A percentile compares a stretch with the other conserved stretches of the same genome.
Evolutionary conservation across 2,113 vertebrate genomes (phyloP).

Genomic region (Catharus bicknelli): DNA sequence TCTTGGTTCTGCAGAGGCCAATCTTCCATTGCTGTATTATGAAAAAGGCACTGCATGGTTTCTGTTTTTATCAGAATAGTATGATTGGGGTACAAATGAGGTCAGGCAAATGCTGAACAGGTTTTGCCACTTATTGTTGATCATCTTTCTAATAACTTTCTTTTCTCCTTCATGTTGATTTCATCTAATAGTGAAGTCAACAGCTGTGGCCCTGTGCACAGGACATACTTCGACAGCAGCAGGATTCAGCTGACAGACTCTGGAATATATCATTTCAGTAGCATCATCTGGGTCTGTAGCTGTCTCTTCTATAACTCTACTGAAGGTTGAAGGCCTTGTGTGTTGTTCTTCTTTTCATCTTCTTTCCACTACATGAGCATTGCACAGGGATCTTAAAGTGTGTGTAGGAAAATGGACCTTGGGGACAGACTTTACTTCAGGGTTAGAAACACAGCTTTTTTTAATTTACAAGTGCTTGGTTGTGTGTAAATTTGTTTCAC

Average conservation of each 20-base stretch:
- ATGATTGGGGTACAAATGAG: not conserved
- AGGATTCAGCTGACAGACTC: slow-evolving; percentile 21
- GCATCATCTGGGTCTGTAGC: not conserved
- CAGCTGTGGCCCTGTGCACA: not conserved
- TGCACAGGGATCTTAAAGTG: not conserved
- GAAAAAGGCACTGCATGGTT: not conserved
- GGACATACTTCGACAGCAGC: slow-evolving; percentile 28
- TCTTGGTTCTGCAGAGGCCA: not conserved
- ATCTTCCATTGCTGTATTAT: not conserved
- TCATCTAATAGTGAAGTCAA: not conserved
- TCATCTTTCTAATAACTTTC: slow-evolving; percentile 7
- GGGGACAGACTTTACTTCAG: not conserved
- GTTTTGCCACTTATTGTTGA: not conserved
- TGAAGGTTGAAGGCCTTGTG: not conserved
- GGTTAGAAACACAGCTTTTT: slow-evolving; percentile 1
- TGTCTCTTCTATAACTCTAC: not conserved
- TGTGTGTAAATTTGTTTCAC: slow-evolving; percentile 3
- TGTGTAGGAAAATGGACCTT: not conserved
- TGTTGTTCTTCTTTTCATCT: not conserved
- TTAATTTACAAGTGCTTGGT: slow-evolving; percentile 3
- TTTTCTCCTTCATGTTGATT: not conserved
- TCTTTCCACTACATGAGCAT: not conserved
- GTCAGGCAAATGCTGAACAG: not conserved
- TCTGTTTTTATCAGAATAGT: not conserved
- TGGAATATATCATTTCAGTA: slow-evolving; percentile 30